Evolutionary conservation across 1,140 invertebrate species (phyloP).

Genomic region (Manduca sexta): DNA sequence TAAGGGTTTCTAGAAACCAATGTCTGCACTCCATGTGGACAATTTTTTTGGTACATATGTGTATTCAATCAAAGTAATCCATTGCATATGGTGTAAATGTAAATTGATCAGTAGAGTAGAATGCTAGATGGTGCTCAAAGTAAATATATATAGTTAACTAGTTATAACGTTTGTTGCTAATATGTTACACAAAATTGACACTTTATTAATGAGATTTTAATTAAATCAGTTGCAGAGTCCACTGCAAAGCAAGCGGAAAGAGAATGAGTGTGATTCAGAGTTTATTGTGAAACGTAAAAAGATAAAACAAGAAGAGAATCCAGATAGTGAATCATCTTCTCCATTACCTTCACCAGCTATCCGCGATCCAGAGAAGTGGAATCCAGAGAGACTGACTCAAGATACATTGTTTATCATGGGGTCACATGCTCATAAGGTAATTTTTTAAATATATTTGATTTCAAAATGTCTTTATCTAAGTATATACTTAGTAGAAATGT

Average conservation of each 20-base stretch:
- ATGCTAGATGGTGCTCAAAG: too few relatives aligned
- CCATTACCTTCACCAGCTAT: conserved; percentile 44
- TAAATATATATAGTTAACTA: too few relatives aligned
- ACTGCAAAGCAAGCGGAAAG: conserved; percentile 75
- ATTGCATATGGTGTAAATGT: too few relatives aligned
- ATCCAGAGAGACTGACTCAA: conserved; percentile 78
- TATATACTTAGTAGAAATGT: too few relatives aligned
- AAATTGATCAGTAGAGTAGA: too few relatives aligned
- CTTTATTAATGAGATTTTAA: too few relatives aligned
- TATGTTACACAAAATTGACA: too few relatives aligned
- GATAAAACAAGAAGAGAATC: conserved; percentile 56
- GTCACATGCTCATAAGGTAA: conserved; percentile 82
- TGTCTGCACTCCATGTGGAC: too few relatives aligned
- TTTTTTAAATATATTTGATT: not conserved
- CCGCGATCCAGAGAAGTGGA: conserved; percentile 78
- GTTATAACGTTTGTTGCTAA: too few relatives aligned
- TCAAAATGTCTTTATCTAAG: not conserved
- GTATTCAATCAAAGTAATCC: too few relatives aligned
- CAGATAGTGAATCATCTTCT: conserved; percentile 41
- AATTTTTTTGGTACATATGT: too few relatives aligned
- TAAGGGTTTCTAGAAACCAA: too few relatives aligned
- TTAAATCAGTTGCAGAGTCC: conserved; percentile 72
- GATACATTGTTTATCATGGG: conserved; percentile 88
- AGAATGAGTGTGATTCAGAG: conserved; percentile 76
- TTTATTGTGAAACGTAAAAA: conserved; percentile 63